Base-by-base conservation (phyloP, 2,797 vertebrate genomes). In the Sebastes alutus region DNA sequence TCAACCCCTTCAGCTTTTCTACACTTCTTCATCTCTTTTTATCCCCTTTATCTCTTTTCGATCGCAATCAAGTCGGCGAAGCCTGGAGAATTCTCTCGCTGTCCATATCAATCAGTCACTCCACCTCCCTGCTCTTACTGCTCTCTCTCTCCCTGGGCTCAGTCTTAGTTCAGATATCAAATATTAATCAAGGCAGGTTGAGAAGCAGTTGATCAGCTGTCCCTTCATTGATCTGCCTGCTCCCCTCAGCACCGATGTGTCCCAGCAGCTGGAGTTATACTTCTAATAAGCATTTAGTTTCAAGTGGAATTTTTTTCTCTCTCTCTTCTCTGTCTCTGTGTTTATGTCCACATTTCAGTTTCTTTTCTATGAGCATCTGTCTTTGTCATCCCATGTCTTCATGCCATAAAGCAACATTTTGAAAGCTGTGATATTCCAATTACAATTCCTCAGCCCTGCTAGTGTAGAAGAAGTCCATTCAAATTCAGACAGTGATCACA, bases 81-180 rank as follows among this genome's bases (percentile, higher is more conserved):
- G 78, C 82, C 72, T 22, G 27, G 56, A 83, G 77, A 83, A 82
- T 85, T 88, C 68, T 72, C 63, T 80, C 20, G 12, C 63, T 82
- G 86, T 87, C 87, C 65, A 22, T 82, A 82, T 78, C 78, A 77
- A 81, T 83, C 74, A 85, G 56, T 80, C 81, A 59, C 77, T 61
- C 66, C 22, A 46, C 70, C 66, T 63, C 61, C 80, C 66, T 16
- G 16, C 54, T 66, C 46, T 30, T 58, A 18, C 38, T 75, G 46
- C 35, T 61, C 64, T 27, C 11, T 56, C 55, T 59, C 76, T 82
- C 76, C 23, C 22, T 65, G 67, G 61, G 79, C 83, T 80, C 62
- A 81, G 61, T 84, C 81, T 82, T 75, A 77, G 83, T 92, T 86
- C 82, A 88, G 79, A 88, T 87, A 91, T 92, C 69, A 92, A 92